phyloP scores from a whole-genome alignment of 2,888 invertebrate species.

The Steromphala cineraria region DNA sequence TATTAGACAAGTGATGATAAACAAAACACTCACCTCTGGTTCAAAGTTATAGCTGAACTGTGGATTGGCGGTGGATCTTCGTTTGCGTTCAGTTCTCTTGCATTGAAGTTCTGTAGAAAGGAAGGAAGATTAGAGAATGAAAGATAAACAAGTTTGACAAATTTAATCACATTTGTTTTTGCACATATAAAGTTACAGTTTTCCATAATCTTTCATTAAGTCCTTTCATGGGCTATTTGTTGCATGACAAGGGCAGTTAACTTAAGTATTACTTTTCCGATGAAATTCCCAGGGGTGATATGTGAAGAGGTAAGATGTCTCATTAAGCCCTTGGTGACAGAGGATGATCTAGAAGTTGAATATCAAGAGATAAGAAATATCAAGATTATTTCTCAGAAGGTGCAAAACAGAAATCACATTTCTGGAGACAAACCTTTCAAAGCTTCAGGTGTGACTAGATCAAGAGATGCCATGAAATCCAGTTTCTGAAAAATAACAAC shows the following conservation, averaged over 20 bases:
- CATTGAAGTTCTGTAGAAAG: conserved; percentile 67
- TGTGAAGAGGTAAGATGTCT: too few relatives aligned
- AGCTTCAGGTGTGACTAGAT: conserved; percentile 68
- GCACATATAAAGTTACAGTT: too few relatives aligned
- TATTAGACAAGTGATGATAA: too few relatives aligned
- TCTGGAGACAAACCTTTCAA: conserved; percentile 61
- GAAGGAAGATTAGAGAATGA: too few relatives aligned
- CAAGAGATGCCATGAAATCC: conserved; percentile 69
- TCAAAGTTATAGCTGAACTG: conserved; percentile 74
- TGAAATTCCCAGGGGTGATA: too few relatives aligned
- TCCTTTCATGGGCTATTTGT: too few relatives aligned
- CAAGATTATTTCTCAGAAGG: background rate
- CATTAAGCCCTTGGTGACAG: too few relatives aligned
- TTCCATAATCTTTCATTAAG: too few relatives aligned
- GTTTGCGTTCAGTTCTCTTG: conserved; percentile 72
- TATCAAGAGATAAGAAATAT: background rate
- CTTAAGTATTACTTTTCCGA: too few relatives aligned
- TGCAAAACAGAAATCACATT: background rate
- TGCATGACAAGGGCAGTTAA: too few relatives aligned
- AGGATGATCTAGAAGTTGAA: too few relatives aligned
- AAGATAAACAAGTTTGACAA: background rate
- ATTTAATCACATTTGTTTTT: too few relatives aligned
- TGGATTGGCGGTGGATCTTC: conserved; percentile 75
- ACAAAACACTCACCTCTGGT: conserved; percentile 48
- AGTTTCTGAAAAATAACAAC: conserved; percentile 63